Evolutionary conservation across 1,140 invertebrate genomes (phyloP).

Genomic region (Sycophaga agraensis): DNA sequence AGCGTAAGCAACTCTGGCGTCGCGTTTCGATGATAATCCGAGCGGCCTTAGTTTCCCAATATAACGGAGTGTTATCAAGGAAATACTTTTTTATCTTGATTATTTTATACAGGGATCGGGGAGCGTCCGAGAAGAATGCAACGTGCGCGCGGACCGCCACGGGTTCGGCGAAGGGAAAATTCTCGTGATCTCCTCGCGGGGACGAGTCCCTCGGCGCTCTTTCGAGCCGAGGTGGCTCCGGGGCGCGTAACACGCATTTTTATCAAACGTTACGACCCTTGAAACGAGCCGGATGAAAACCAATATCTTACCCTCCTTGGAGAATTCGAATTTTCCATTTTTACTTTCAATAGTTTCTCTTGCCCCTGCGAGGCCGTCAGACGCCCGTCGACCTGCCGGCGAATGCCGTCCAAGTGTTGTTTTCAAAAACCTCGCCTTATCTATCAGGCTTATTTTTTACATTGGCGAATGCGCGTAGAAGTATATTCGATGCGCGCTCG

Average conservation of each 20-base stretch:
- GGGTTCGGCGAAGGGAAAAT: slow-evolving; percentile 47
- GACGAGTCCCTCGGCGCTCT: slow-evolving; percentile 54
- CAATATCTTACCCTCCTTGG: slow-evolving; percentile 54
- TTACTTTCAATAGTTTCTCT: slow-evolving; percentile 29
- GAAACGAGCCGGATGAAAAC: slow-evolving; percentile 57
- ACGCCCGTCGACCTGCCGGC: too few relatives aligned
- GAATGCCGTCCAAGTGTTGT: too few relatives aligned
- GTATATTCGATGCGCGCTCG: too few relatives aligned
- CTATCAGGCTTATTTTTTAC: too few relatives aligned
- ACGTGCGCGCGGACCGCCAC: background rate
- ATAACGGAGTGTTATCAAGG: background rate
- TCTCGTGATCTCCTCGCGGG: slow-evolving; percentile 52
- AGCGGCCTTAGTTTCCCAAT: slow-evolving; percentile 4
- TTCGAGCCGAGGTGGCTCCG: slow-evolving; percentile 48
- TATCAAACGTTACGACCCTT: slow-evolving; percentile 58
- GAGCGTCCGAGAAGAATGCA: background rate
- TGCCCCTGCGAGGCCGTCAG: background rate
- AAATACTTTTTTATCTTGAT: slow-evolving; percentile 14
- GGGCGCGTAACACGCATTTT: slow-evolving; percentile 58
- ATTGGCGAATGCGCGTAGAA: too few relatives aligned
- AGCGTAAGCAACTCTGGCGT: too few relatives aligned
- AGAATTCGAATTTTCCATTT: slow-evolving; percentile 42
- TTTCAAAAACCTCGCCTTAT: too few relatives aligned
- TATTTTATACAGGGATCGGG: slow-evolving; percentile 18
- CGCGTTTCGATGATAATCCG: too few relatives aligned